Evolutionary conservation across 2,797 vertebrate genomes (phyloP).

Genomic region (Coccyzus lansbergi): DNA sequence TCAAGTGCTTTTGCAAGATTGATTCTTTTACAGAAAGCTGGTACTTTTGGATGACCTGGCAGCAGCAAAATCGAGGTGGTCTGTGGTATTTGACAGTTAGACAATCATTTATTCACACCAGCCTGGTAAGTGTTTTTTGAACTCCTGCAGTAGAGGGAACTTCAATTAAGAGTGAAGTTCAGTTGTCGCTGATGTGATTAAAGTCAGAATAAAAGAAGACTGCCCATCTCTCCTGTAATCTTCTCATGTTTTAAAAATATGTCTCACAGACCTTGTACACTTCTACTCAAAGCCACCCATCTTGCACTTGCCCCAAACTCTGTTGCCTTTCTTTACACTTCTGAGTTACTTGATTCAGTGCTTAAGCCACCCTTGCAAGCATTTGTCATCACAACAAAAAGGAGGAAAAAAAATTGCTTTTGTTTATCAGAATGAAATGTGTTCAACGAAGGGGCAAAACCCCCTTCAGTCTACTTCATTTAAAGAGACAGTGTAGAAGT

Average conservation of each 20-base stretch:
- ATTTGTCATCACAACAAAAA: background rate
- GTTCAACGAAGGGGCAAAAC: background rate
- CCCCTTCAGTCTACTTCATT: background rate
- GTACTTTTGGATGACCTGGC: slow-evolving; percentile 46
- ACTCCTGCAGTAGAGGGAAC: background rate
- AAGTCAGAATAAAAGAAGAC: background rate
- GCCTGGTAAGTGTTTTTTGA: background rate
- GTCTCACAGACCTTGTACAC: background rate
- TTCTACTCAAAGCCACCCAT: background rate
- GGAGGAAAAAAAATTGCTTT: fast-evolving
- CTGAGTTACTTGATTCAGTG: background rate
- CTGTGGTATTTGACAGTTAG: slow-evolving; percentile 37
- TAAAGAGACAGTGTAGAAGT: background rate
- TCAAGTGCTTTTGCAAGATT: slow-evolving; percentile 14
- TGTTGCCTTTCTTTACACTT: background rate
- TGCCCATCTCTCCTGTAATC: background rate
- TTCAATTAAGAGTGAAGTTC: slow-evolving; percentile 25
- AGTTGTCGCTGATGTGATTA: background rate
- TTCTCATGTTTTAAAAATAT: background rate
- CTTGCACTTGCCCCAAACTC: background rate
- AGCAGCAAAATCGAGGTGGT: slow-evolving; percentile 41
- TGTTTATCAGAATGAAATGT: background rate
- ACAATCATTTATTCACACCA: slow-evolving; percentile 50
- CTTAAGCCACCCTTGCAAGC: background rate
- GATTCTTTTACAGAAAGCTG: slow-evolving; percentile 7